phyloP scores from a whole-genome alignment of 2,888 invertebrate species.

The Drosophila incognita region DNA sequence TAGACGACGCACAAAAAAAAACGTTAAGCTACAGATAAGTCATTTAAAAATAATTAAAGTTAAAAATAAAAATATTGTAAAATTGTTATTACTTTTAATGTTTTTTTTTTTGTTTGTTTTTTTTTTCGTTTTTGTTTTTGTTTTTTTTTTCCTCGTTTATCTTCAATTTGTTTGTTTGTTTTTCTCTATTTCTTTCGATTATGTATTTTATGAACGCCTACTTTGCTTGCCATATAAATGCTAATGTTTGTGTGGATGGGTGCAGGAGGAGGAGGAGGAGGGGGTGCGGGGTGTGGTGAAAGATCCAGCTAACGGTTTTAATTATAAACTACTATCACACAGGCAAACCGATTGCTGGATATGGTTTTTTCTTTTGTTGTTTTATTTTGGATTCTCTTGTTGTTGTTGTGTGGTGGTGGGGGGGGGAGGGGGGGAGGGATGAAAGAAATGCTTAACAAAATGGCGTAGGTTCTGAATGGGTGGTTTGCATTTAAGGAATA shows the following conservation, averaged over 20 bases:
- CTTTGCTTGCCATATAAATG: constrained; percentile 55
- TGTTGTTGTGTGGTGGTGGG: not conserved
- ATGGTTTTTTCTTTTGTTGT: not conserved
- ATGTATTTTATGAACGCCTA: constrained; percentile 36
- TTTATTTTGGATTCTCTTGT: not conserved
- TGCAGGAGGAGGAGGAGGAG: accelerated
- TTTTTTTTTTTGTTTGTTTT: constrained; percentile 28
- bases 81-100: constrained; percentile 21
- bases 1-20: constrained; percentile 68
- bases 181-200: constrained; percentile 13
- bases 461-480: constrained; percentile 20
- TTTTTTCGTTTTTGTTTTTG: constrained; percentile 21
- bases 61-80: constrained; percentile 48
- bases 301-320: constrained; percentile 70
- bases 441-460: constrained; percentile 17
- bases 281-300: not conserved
- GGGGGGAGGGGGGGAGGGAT: not conserved
- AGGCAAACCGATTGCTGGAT: constrained; percentile 82
- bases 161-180: constrained; percentile 28
- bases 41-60: constrained; percentile 67
- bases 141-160: constrained; percentile 16
- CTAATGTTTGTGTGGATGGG: not conserved
- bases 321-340: constrained; percentile 86
- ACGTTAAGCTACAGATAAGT: constrained; percentile 49
- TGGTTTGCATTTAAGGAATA: constrained; percentile 26